Base-by-base conservation (phyloP, 1,140 invertebrate species). In the Planococcus citri region DNA sequence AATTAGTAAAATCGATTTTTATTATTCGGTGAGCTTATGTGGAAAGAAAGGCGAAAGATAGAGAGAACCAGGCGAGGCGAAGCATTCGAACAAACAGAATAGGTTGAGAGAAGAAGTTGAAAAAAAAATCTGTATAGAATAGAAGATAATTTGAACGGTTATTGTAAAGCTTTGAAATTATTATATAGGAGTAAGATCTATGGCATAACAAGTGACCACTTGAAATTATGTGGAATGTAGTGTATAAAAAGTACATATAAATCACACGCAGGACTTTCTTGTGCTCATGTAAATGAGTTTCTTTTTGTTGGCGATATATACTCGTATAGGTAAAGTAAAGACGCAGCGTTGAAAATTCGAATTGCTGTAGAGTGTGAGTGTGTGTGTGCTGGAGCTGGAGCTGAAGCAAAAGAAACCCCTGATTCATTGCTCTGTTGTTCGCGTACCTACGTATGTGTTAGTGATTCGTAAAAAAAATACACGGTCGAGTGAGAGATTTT, bases 221-320 rank as follows among this genome's bases (percentile, higher is more conserved):
- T 20, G 41, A 51, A 51, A n/a, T 51, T 51, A n/a, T n/a, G 41
- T 51, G 41, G 41, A 51, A 51, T 51, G 41, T 51, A 51, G 4
- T 37, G 33, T 8, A 37, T 6, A n/a, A 33, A 33, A 33, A 33
- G n/a, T n/a, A n/a, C 41, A 17, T 51, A 51, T 51, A 51, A 51
- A 51, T 51, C 41, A 51, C 41, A 17, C 41, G 41, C 41, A 64
- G 22, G 60, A 64, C 22, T 64, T 64, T 64, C 25, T 64, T 64
- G 25, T 64, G 60, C 24, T 64, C 60, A 64, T 64, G 60, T 64
- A 64, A 64, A 64, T 64, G 60, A 64, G 60, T 12, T 64, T 24
- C 17, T 64, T 64, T 64, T 24, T 25, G 21, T 64, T 25, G 25
- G 60, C n/a, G n/a, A n/a, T n/a, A n/a, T n/a, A n/a, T n/a, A n/a